A percentile compares a stretch with the other conserved stretches of the same genome.
Evolutionary conservation across 1,140 invertebrate genomes (phyloP).

Genomic region (Orius laevigatus): DNA sequence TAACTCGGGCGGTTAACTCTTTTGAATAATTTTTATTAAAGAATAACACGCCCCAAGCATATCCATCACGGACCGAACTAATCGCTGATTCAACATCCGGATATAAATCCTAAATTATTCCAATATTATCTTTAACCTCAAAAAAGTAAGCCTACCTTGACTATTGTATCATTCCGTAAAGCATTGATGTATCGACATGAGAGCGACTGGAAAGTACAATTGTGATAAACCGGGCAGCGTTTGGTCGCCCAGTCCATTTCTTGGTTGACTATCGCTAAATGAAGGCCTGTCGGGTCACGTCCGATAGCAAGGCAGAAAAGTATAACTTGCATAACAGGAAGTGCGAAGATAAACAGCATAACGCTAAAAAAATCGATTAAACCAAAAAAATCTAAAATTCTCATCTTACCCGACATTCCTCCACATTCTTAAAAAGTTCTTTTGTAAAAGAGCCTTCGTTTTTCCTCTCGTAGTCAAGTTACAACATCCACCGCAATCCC

Average conservation of each 20-base stretch:
- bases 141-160: conserved; percentile 34
- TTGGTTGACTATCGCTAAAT: conserved; percentile 70
- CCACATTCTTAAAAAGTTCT: conserved; percentile 81
- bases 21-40: conserved; percentile 33
- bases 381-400: too few relatives aligned
- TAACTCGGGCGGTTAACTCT: conserved; percentile 27
- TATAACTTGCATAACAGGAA: conserved; percentile 83
- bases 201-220: conserved; percentile 46
- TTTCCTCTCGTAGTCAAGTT: conserved; percentile 27
- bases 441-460: conserved; percentile 73
- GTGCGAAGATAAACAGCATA: conserved; percentile 75
- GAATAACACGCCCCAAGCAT: conserved; percentile 34
- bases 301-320: conserved; percentile 91
- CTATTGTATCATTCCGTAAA: conserved; percentile 41
- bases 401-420: conserved; percentile 67
- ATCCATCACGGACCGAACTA: conserved; percentile 28
- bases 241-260: conserved; percentile 42
- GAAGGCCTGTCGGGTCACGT: conserved; percentile 66
- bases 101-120: conserved; percentile 18
- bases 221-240: conserved; percentile 28
- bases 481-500: conserved; percentile 34
- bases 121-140: background rate
- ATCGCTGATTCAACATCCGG: conserved; percentile 25
- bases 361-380: conserved; percentile 37
- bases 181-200: conserved; percentile 62